phyloP scores from a whole-genome alignment of 2,113 vertebrate species.

The Leptosomus discolor region DNA sequence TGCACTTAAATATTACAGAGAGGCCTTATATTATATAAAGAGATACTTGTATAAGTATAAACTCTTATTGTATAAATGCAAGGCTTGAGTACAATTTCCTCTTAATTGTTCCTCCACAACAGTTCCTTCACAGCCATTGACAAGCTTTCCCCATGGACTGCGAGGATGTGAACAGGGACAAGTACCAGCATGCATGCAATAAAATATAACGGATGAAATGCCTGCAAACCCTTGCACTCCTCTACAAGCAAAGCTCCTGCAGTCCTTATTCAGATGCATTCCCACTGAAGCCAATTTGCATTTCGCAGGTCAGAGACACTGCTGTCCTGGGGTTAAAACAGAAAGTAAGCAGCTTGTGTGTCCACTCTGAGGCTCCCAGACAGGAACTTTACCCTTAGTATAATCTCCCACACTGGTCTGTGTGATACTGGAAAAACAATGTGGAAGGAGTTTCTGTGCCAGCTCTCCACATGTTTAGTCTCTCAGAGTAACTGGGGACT shows the following conservation, averaged over 20 bases:
- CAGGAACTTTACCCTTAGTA: neutral
- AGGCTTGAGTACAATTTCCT: neutral
- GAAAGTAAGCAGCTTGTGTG: neutral
- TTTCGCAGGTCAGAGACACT: neutral
- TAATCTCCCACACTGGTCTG: neutral
- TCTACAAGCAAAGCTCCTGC: neutral
- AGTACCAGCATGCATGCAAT: neutral
- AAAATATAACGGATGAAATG: neutral
- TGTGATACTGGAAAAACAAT: neutral
- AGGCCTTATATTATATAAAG: neutral
- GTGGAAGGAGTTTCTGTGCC: neutral
- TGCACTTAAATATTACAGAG: neutral
- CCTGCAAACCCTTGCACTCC: neutral
- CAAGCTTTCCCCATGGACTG: neutral
- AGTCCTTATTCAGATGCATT: neutral
- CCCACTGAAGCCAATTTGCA: neutral
- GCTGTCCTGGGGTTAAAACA: neutral
- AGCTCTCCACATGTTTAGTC: neutral
- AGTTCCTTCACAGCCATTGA: neutral
- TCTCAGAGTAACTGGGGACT: neutral
- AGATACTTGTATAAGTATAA: neutral
- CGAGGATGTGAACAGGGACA: neutral
- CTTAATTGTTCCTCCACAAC: neutral
- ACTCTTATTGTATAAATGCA: neutral
- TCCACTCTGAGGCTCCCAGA: neutral